Evolutionary conservation across 2,888 invertebrate genomes (phyloP).

Genomic region (Hyalella azteca): DNA sequence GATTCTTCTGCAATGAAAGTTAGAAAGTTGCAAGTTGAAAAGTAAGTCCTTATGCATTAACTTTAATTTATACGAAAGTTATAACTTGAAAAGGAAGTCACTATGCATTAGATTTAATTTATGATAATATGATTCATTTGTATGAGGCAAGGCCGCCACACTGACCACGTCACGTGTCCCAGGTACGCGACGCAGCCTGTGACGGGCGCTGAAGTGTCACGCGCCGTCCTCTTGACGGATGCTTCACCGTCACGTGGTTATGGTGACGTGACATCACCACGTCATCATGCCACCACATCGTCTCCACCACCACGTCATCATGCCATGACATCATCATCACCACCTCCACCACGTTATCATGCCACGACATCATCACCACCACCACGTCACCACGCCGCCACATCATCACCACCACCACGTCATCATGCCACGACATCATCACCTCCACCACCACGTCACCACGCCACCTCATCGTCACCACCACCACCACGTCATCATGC

Average conservation of each 20-base stretch:
- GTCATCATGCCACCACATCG: not conserved
- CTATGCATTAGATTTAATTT: no score
- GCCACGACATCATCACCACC: not conserved
- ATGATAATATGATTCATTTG: no score
- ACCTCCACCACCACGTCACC: not conserved
- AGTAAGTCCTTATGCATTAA: no score
- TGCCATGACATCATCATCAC: not conserved
- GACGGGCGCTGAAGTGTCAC: slow-evolving; percentile 54
- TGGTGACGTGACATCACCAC: not conserved
- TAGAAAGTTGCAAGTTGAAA: no score
- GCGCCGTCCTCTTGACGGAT: slow-evolving; percentile 48
- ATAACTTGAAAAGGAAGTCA: no score
- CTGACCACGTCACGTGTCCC: no score
- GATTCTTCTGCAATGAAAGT: no score
- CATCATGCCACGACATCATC: not conserved
- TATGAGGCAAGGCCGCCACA: no score
- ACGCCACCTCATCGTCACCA: not conserved
- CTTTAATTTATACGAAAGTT: no score
- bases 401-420: not conserved
- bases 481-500: not conserved
- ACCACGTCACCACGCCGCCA: not conserved
- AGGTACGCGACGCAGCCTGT: slow-evolving; percentile 57
- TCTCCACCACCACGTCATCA: not conserved
- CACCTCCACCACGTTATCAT: no score
- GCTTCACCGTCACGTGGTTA: slow-evolving; percentile 25